Conservation (phyloP, 1,140 invertebrate species). For the Metaphire vulgaris region DNA sequence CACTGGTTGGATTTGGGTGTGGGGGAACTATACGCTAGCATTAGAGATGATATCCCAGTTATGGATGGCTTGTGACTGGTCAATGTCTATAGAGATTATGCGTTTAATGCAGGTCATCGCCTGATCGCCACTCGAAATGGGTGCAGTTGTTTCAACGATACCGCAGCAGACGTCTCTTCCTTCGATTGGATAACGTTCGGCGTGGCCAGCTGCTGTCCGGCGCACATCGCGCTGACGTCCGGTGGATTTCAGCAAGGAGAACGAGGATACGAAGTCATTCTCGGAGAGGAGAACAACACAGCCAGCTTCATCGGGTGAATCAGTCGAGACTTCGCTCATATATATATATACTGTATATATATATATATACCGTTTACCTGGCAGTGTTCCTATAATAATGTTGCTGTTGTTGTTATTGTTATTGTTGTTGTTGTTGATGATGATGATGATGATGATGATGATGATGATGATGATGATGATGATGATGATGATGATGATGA, state of each 20-base stretch:
- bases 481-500: background rate
- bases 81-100: no score
- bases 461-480: constrained; percentile 3
- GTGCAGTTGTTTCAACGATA: background rate
- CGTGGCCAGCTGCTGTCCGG: background rate
- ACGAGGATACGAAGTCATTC: background rate
- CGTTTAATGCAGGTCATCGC: no score
- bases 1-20: no score
- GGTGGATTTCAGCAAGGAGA: background rate
- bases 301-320: background rate
- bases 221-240: background rate
- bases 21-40: no score
- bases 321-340: no score
- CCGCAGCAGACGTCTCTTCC: background rate
- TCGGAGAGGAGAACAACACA: background rate
- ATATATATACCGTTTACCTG: no score
- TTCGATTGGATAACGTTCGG: background rate
- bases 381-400: no score
- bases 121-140: no score
- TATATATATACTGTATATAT: no score
- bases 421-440: background rate
- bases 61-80: no score
- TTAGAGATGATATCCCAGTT: no score
- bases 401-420: background rate
- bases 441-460: background rate